phyloP scores from a whole-genome alignment of 2,113 vertebrate genomes.

The Laticauda laticaudata region DNA sequence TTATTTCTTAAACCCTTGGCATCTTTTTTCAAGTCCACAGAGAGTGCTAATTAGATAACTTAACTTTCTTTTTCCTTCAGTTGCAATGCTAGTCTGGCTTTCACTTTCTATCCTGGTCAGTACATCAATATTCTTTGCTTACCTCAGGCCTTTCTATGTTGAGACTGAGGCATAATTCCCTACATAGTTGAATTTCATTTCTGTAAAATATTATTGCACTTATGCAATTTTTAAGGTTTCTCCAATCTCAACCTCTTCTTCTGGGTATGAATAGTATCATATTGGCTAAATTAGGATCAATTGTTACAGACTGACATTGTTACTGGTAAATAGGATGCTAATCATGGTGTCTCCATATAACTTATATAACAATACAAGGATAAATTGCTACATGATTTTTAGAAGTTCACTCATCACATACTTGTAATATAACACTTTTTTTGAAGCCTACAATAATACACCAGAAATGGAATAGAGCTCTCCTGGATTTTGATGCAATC shows the following conservation, averaged over 20 bases:
- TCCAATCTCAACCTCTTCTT: neutral
- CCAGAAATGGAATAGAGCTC: constrained; percentile 67
- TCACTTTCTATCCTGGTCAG: neutral
- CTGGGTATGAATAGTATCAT: neutral
- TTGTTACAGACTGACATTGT: neutral
- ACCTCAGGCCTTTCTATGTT: neutral
- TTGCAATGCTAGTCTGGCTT: neutral
- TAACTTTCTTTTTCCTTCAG: neutral
- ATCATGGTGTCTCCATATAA: neutral
- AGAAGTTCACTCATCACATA: constrained; percentile 54
- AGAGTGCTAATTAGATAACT: neutral
- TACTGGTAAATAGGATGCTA: neutral
- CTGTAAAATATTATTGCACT: neutral
- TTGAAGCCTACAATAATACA: constrained; percentile 58
- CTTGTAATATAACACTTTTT: constrained; percentile 67
- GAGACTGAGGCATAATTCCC: too few relatives aligned
- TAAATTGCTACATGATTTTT: constrained; percentile 66
- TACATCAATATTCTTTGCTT: neutral
- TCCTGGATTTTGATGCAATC: constrained; percentile 61
- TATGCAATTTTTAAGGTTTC: neutral
- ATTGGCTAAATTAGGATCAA: neutral
- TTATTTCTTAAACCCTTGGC: neutral
- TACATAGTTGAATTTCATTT: neutral
- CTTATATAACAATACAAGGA: constrained; percentile 53
- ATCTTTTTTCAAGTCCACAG: neutral